A percentile compares a stretch with the other conserved stretches of the same genome.
These are phyloP conservation scores for Oceanodroma leucorhoa DNA, from an alignment of 2,797 vertebrate species.

Conservation along the genomic window DNA sequence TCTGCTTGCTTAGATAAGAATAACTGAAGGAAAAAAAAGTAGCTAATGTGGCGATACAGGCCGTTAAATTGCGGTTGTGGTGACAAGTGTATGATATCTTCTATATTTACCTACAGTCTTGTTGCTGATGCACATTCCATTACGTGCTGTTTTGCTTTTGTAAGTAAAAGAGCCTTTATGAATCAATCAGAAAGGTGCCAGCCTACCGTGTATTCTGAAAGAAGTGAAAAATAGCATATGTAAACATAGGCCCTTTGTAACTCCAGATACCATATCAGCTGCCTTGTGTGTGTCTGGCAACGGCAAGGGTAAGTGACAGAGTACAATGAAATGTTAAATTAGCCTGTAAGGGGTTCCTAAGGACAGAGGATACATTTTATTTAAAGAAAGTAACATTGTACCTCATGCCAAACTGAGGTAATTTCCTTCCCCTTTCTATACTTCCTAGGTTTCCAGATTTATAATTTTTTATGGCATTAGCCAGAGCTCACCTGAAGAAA, in stretches of 20 bases:
- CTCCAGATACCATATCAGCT: slow-evolving; percentile 18
- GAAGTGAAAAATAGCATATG: not conserved
- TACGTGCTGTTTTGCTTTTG: not conserved
- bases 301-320: slow-evolving; percentile 30
- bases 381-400: slow-evolving; percentile 77
- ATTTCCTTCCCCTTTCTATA: slow-evolving; percentile 77
- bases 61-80: not conserved
- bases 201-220: not conserved
- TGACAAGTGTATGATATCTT: not conserved
- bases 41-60: not conserved
- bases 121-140: not conserved
- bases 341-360: slow-evolving; percentile 43
- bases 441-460: slow-evolving; percentile 74
- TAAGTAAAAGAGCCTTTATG: not conserved
- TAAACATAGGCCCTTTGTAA: slow-evolving; percentile 67
- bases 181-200: not conserved
- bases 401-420: slow-evolving; percentile 74
- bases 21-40: not conserved
- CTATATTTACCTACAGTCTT: not conserved
- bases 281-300: not conserved
- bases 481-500: slow-evolving; percentile 75
- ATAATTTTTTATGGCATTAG: slow-evolving; percentile 65
- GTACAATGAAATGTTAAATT: slow-evolving; percentile 66
- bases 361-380: slow-evolving; percentile 78
- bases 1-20: not conserved